Percentiles rank a stretch among this genome's conserved stretches.
Conservation (phyloP, 1,140 invertebrate genomes). For the Planococcus citri region DNA sequence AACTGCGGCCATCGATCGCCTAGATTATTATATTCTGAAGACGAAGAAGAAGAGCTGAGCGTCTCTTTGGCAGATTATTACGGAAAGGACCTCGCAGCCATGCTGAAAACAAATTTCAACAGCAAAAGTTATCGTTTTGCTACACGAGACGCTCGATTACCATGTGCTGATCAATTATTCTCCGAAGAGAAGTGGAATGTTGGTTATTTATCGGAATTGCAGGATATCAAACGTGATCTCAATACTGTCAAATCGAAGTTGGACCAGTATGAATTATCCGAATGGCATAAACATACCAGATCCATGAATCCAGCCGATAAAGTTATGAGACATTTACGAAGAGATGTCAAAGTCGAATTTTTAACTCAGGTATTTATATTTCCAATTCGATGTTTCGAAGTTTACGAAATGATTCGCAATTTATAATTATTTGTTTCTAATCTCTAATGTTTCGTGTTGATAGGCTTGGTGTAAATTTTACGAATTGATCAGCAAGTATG, state of each 20-base stretch:
- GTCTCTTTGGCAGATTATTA: not conserved
- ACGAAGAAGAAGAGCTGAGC: not conserved
- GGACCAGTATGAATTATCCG: constrained; percentile 55
- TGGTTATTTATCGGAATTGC: constrained; percentile 36
- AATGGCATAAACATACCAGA: constrained; percentile 72
- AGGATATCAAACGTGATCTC: constrained; percentile 52
- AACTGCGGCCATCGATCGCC: not conserved
- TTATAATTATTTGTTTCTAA: not conserved
- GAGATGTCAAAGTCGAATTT: constrained; percentile 55
- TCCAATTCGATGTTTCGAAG: constrained; percentile 31
- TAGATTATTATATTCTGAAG: not conserved
- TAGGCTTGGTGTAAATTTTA: constrained; percentile 83
- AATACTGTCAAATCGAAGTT: constrained; percentile 66
- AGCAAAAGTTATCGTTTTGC: not conserved
- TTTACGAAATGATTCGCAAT: constrained; percentile 5
- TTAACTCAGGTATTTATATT: constrained; percentile 45
- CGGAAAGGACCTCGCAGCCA: not conserved
- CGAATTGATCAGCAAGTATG: constrained; percentile 58
- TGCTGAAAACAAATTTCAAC: not conserved
- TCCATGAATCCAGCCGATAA: constrained; percentile 53
- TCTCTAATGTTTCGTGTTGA: not conserved
- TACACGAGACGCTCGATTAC: not conserved
- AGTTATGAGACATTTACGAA: constrained; percentile 47
- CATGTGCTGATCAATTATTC: not conserved
- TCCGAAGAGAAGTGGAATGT: not conserved